These are phyloP conservation scores for Eupithecia centaureata DNA, from an alignment of 2,888 invertebrate species.

Conservation along the genomic window DNA sequence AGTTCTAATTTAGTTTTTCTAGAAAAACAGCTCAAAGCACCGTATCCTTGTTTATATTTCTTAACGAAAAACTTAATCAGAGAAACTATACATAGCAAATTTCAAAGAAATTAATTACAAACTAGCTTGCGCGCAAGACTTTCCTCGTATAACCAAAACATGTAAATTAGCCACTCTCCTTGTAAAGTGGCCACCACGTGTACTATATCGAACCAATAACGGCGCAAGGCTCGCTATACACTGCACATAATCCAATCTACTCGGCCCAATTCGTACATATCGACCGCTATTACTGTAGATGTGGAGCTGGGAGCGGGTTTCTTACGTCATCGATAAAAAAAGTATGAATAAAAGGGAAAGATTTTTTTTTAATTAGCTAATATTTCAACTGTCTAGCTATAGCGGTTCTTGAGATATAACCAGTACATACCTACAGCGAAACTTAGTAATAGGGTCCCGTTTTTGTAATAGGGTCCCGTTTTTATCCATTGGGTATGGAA, in stretches of 20 bases:
- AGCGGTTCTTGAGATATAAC: no score
- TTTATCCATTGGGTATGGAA: no score
- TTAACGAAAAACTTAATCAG: background rate
- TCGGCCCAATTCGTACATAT: conserved; percentile 34
- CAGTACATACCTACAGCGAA: no score
- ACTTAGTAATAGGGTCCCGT: no score
- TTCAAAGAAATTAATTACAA: background rate
- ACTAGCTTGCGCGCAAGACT: background rate
- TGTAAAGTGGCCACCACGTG: conserved; percentile 19
- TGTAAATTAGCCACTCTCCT: conserved; percentile 13
- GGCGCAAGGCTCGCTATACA: conserved; percentile 26
- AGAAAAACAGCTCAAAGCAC: no score
- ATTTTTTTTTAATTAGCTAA: no score
- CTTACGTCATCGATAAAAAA: background rate
- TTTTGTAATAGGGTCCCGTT: no score
- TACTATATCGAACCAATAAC: conserved; percentile 29
- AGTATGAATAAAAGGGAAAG: background rate
- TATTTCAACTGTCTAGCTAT: no score
- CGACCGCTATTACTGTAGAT: conserved; percentile 30
- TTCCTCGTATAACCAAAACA: background rate
- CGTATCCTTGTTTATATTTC: background rate
- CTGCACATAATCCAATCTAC: conserved; percentile 38
- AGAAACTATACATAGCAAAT: background rate
- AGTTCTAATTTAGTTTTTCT: background rate
- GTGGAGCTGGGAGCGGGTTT: background rate